These are phyloP conservation scores for Eretmochelys imbricata DNA, from an alignment of 2,113 vertebrate species.

Conservation along the genomic window DNA sequence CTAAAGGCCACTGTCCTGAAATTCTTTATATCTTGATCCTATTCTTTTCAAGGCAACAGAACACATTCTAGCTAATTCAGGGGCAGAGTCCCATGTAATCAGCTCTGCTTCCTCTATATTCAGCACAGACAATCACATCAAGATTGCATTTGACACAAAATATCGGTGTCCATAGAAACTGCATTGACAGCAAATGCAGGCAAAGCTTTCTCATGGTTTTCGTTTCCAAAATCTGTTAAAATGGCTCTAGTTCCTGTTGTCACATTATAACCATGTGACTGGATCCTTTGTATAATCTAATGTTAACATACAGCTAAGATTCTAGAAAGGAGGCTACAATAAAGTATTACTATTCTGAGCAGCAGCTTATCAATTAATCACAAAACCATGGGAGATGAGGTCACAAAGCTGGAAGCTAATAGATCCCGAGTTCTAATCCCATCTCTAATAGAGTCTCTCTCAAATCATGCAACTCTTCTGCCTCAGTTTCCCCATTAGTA, in stretches of 20 bases:
- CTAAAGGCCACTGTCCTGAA: background rate
- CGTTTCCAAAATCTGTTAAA: background rate
- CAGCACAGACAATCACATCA: background rate
- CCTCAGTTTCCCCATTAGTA: rapidly evolving
- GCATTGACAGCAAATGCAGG: background rate
- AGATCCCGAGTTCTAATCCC: background rate
- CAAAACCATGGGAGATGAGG: too few relatives aligned
- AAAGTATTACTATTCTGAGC: background rate
- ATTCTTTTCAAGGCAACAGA: background rate
- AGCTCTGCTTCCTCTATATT: slow-evolving; percentile 11
- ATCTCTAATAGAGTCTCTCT: rapidly evolving
- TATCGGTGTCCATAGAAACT: slow-evolving; percentile 58
- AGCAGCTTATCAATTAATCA: background rate
- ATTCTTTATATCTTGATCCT: background rate
- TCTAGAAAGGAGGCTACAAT: background rate
- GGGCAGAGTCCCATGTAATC: background rate
- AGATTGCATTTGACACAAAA: background rate
- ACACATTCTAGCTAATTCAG: background rate
- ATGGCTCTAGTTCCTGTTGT: background rate
- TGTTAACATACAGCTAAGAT: background rate
- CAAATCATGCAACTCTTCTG: background rate
- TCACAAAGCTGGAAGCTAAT: background rate
- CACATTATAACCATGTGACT: background rate
- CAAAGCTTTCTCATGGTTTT: background rate
- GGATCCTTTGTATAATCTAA: rapidly evolving